phyloP scores from a whole-genome alignment of 2,797 vertebrate genomes.

The Siniperca undulata region DNA sequence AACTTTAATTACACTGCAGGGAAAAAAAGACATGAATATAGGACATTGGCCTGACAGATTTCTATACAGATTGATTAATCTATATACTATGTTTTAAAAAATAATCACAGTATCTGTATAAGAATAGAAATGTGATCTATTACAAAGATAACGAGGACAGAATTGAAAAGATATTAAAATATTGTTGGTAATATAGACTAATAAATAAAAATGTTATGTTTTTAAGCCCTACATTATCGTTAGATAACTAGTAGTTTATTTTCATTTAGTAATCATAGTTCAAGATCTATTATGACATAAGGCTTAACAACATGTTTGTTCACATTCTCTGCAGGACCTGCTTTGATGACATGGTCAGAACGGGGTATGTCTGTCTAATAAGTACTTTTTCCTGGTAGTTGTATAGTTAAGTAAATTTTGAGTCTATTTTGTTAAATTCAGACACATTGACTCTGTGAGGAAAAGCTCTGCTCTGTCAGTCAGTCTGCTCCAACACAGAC shows the following conservation, averaged over 20 bases:
- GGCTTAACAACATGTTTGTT: constrained; percentile 35
- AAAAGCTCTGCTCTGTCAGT: background rate
- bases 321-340: constrained; percentile 88
- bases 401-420: background rate
- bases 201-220: background rate
- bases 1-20: background rate
- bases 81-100: background rate
- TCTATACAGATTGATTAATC: background rate
- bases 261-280: background rate
- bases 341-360: constrained; percentile 91
- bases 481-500: background rate
- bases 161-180: background rate
- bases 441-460: background rate
- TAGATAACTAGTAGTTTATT: background rate
- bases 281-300: background rate
- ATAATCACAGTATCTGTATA: background rate
- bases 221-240: background rate
- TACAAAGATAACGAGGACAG: background rate
- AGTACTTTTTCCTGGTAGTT: background rate
- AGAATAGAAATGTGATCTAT: background rate
- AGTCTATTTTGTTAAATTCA: background rate
- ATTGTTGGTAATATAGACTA: background rate
- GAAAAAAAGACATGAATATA: background rate
- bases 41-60: background rate
- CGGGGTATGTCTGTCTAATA: constrained; percentile 82